Evolutionary conservation across 2,888 invertebrate genomes (phyloP).

Genomic region (Himalopsyche tibetana): DNA sequence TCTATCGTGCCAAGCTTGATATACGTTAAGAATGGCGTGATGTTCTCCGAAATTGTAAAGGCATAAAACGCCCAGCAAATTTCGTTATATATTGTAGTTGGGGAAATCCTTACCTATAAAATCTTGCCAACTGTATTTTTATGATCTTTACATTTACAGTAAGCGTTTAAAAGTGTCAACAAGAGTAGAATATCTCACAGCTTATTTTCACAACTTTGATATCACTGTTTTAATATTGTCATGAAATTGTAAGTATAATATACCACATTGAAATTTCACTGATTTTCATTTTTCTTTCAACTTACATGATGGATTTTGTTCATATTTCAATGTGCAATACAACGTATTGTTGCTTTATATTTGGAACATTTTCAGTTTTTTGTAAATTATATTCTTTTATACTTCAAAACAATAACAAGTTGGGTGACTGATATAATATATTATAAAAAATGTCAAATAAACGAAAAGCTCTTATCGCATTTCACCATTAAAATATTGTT

Average conservation of each 20-base stretch:
- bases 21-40: slow-evolving; percentile 43
- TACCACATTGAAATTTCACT: not conserved
- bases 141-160: slow-evolving; percentile 1
- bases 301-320: too few species aligned
- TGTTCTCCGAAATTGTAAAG: slow-evolving; percentile 53
- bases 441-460: too few species aligned
- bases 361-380: too few species aligned
- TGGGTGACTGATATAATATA: not conserved
- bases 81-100: slow-evolving; percentile 44
- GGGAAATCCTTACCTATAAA: slow-evolving; percentile 44
- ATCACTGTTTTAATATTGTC: not conserved
- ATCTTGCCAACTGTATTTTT: slow-evolving; percentile 45
- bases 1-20: slow-evolving; percentile 45
- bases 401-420: too few species aligned
- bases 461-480: too few species aligned
- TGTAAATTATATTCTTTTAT: too few species aligned
- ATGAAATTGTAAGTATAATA: too few species aligned
- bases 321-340: too few species aligned
- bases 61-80: slow-evolving; percentile 47
- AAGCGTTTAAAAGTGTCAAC: not conserved
- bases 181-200: not conserved
- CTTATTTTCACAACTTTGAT: not conserved
- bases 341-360: too few species aligned
- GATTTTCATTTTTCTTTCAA: too few species aligned
- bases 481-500: too few species aligned